Percentiles rank a stretch among this genome's conserved stretches.
These are phyloP conservation scores for Drosophila triauraria DNA, from an alignment of 1,140 invertebrate genomes.

Conservation along the genomic window DNA sequence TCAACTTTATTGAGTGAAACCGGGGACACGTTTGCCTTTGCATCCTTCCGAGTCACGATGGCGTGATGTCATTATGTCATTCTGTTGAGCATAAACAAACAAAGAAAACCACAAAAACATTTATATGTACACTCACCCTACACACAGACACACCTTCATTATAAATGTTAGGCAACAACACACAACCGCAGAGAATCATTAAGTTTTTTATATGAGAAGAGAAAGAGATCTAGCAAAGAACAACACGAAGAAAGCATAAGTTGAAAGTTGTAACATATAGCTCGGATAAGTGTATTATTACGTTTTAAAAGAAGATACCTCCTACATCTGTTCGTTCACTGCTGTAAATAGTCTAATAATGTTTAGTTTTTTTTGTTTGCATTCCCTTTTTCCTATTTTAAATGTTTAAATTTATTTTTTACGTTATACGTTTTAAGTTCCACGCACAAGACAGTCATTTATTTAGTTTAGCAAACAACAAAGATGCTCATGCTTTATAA, in stretches of 20 bases:
- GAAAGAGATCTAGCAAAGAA: slow-evolving; percentile 40
- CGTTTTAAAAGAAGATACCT: slow-evolving; percentile 60
- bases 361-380: slow-evolving; percentile 60
- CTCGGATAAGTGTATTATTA: slow-evolving; percentile 71
- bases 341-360: slow-evolving; percentile 73
- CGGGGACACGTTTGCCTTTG: slow-evolving; percentile 20
- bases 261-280: slow-evolving; percentile 73
- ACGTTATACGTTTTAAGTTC: slow-evolving; percentile 51
- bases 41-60: slow-evolving; percentile 35
- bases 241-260: slow-evolving; percentile 35
- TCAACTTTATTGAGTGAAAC: slow-evolving; percentile 82
- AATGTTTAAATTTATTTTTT: slow-evolving; percentile 27
- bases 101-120: slow-evolving; percentile 26
- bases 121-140: slow-evolving; percentile 27
- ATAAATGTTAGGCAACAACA: slow-evolving; percentile 56
- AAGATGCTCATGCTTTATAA: slow-evolving; percentile 75
- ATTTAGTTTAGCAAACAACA: slow-evolving; percentile 69
- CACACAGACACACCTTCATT: slow-evolving; percentile 46
- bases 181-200: slow-evolving; percentile 55
- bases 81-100: slow-evolving; percentile 35
- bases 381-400: slow-evolving; percentile 35
- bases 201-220: slow-evolving; percentile 66
- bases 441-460: slow-evolving; percentile 81
- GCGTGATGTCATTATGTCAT: slow-evolving; percentile 60
- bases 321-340: slow-evolving; percentile 53